phyloP scores from a whole-genome alignment of 2,113 vertebrate species.

The Cynopterus brachyotis region DNA sequence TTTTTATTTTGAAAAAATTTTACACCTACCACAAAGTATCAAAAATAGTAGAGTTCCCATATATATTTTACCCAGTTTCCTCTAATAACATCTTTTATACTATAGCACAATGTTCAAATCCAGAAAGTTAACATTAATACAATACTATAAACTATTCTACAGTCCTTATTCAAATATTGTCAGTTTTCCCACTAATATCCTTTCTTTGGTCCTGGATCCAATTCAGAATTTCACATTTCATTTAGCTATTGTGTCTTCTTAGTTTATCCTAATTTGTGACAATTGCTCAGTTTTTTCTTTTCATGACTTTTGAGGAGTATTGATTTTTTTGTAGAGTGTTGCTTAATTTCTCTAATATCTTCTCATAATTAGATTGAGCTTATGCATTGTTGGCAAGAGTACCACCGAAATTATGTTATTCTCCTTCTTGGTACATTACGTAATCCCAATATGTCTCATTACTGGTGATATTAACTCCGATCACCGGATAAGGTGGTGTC shows the following conservation, averaged over 20 bases:
- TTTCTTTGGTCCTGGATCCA: background rate
- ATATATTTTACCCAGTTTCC: background rate
- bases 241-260: background rate
- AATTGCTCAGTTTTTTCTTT: background rate
- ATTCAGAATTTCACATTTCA: background rate
- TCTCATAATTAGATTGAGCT: background rate
- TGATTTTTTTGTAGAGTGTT: background rate
- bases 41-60: background rate
- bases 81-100: background rate
- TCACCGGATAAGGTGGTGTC: background rate
- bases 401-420: background rate
- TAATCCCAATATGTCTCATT: background rate
- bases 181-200: background rate
- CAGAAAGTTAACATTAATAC: background rate
- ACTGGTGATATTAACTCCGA: background rate
- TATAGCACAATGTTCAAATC: background rate
- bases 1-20: background rate
- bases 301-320: background rate
- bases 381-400: background rate
- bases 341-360: background rate
- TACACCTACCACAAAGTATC: background rate
- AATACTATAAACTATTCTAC: background rate
- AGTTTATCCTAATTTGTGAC: background rate
- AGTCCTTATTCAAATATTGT: background rate
- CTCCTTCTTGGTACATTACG: background rate